These are phyloP conservation scores for Danio albolineatus DNA, from an alignment of 2,797 vertebrate species.

Conservation along the genomic window DNA sequence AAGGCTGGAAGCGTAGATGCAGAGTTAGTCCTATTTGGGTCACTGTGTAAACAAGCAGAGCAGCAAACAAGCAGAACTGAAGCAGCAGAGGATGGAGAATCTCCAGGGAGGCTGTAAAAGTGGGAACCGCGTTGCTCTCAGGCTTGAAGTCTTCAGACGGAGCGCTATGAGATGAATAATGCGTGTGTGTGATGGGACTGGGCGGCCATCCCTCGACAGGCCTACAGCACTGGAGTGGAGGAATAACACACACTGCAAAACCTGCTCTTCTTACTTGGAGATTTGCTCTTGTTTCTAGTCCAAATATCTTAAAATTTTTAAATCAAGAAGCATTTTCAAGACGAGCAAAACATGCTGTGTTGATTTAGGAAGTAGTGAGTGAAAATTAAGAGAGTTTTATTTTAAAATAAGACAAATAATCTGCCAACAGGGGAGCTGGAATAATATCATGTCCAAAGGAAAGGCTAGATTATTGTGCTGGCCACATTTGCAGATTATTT, in stretches of 20 bases:
- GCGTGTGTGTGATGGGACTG: conserved; percentile 66
- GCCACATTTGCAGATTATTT: no score
- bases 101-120: conserved; percentile 53
- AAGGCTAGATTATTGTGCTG: no score
- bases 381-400: no score
- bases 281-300: no score
- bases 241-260: conserved; percentile 38
- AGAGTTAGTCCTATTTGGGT: conserved; percentile 74
- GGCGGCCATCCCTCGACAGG: conserved; percentile 58
- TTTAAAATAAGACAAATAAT: no score
- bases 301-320: no score
- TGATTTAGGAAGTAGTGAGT: no score
- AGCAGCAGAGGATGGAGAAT: conserved; percentile 49
- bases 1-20: conserved; percentile 41
- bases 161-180: conserved; percentile 77
- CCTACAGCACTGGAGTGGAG: conserved; percentile 47
- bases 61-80: conserved; percentile 65
- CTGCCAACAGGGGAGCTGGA: no score
- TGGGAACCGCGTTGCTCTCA: conserved; percentile 53
- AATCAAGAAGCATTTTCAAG: no score
- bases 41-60: conserved; percentile 73
- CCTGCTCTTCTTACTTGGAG: no score
- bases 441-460: no score
- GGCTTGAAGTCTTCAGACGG: conserved; percentile 60
- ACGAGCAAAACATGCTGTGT: no score